Evolutionary conservation across 2,113 vertebrate genomes (phyloP).

Genomic region (Lucifuga dentata): DNA sequence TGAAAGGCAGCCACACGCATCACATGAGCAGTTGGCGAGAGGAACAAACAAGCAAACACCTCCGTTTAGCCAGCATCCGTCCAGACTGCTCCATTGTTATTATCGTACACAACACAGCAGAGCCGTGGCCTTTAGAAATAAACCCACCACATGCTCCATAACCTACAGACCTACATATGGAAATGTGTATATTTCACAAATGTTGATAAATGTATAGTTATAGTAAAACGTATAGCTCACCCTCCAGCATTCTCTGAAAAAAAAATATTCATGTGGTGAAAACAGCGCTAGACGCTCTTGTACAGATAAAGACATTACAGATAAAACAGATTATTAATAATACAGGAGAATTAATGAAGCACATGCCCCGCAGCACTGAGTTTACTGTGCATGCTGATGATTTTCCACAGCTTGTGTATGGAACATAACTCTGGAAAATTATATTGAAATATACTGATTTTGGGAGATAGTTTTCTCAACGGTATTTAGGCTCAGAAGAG

Average conservation of each 20-base stretch:
- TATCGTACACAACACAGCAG: conserved; percentile 40
- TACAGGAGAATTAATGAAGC: conserved; percentile 45
- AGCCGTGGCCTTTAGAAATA: conserved; percentile 35
- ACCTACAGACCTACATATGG: conserved; percentile 57
- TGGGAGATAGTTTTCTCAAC: conserved; percentile 24
- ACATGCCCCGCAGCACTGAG: conserved; percentile 33
- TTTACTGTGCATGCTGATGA: conserved; percentile 35
- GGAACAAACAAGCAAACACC: conserved; percentile 60
- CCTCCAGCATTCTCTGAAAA: background rate
- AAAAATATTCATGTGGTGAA: background rate
- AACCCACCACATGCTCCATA: conserved; percentile 40
- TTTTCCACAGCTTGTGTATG: conserved; percentile 11
- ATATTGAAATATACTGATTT: background rate
- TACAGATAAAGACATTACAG: conserved; percentile 29
- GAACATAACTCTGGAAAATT: conserved; percentile 18
- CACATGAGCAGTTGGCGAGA: conserved; percentile 53
- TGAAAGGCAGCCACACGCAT: conserved; percentile 27
- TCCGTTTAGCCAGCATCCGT: conserved; percentile 59
- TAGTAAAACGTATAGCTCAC: background rate
- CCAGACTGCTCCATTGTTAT: conserved; percentile 47
- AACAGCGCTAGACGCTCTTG: background rate
- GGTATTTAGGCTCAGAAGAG: background rate
- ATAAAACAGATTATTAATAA: conserved; percentile 54
- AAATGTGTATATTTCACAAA: conserved; percentile 21
- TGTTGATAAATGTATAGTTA: background rate